Evolutionary conservation across 2,113 vertebrate species (phyloP), one percentile per base, ranked within the genome.

Genomic region (Channa argus): DNA sequence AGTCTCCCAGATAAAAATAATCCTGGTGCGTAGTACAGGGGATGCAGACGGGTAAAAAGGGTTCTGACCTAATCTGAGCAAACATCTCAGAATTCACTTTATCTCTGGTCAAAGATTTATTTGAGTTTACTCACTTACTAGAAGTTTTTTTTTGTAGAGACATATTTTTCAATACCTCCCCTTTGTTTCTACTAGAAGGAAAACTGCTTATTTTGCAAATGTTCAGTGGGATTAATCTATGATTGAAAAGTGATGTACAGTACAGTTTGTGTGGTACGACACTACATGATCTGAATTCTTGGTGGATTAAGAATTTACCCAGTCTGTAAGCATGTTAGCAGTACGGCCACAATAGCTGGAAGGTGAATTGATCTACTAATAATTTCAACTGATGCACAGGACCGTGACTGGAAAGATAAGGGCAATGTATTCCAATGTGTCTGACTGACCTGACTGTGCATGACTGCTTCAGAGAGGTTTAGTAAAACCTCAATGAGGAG

Each of bases 1-100:
- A 70, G 88, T 91, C 84, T 83, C 70, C 3, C 70, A 87, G 92
- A 94, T 94, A 94, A 94, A 93, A 91, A 93, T 93, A 93, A 94
- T 94, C 91, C 92, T 71, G 4, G 70, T 4, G 52, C 86, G 84
- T 73, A 70, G 71, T 49, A 88, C 87, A 83, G 62, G 86, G 63
- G 86, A 86, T 64, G 81, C 72, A 61, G 83, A 58, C 58, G 56
- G 74, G 76, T 80, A 74, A 86, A 88, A 84, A 84, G 88, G 67
- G 79, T 62, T 80, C 56, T 77, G 82, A 85, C 88, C 89, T 92
- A 91, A 94, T 95, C 91, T 86, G 13, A 37, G 72, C 69, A 91
- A 91, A 91, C 77, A 93, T 94, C 91, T 83, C 67, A 39, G 60
- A 87, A 85, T 82, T 86, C 82, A 85, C 83, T 92, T 88, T 87